Conservation (phyloP, 2,797 vertebrate genomes). For the Falco peregrinus region DNA sequence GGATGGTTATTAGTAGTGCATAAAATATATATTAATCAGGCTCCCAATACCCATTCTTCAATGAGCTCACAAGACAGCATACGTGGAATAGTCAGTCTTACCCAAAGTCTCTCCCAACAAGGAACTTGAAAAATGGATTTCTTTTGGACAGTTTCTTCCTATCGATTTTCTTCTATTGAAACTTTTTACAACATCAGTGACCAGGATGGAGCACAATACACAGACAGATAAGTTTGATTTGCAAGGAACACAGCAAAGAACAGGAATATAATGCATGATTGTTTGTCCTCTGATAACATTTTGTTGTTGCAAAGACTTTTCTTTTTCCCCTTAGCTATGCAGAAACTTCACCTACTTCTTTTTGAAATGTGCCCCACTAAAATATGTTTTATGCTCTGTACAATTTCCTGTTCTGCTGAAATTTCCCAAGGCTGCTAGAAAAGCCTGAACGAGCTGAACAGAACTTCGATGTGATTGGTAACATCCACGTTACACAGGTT, state of each 20-base stretch:
- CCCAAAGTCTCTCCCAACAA: neutral
- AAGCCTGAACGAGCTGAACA: neutral
- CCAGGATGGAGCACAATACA: neutral
- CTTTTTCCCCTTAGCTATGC: neutral
- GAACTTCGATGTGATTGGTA: neutral
- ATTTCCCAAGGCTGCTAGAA: neutral
- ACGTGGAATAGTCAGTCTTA: neutral
- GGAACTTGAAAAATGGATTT: neutral
- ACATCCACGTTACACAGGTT: neutral
- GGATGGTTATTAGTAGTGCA: neutral
- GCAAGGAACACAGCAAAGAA: neutral
- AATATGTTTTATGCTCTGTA: neutral
- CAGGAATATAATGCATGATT: neutral
- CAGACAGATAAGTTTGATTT: neutral
- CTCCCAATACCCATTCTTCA: neutral
- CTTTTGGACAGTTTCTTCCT: neutral
- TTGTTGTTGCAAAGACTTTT: neutral
- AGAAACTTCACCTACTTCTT: neutral
- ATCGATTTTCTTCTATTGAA: neutral
- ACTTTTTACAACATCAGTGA: neutral
- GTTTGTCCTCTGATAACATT: conserved; percentile 2
- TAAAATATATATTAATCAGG: neutral
- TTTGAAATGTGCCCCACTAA: neutral
- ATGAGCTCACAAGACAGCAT: neutral
- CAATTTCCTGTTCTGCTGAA: neutral